These are phyloP conservation scores for Sphinx pinastri DNA, from an alignment of 2,888 invertebrate species.

Conservation along the genomic window DNA sequence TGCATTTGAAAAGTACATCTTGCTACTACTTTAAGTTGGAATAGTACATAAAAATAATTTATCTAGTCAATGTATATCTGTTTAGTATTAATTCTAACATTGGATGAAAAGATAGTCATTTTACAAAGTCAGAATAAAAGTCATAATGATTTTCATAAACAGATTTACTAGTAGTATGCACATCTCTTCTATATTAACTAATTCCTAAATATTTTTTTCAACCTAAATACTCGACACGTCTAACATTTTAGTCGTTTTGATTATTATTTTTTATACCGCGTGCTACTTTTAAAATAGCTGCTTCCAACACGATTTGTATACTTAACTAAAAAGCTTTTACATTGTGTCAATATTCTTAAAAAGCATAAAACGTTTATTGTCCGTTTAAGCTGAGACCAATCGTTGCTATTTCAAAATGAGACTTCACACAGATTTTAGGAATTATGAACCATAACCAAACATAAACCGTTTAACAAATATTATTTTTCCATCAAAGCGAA, in stretches of 20 bases:
- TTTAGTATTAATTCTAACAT: too few relatives aligned
- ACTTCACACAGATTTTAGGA: background rate
- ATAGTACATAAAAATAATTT: background rate
- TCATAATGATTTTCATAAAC: too few relatives aligned
- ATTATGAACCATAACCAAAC: background rate
- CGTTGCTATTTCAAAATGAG: background rate
- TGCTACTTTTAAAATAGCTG: conserved; percentile 1
- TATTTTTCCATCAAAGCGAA: conserved; percentile 8
- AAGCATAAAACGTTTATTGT: background rate
- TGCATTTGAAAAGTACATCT: background rate
- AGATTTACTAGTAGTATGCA: too few relatives aligned
- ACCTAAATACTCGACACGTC: too few relatives aligned
- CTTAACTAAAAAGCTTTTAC: background rate
- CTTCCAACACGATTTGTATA: background rate
- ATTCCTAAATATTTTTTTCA: too few relatives aligned
- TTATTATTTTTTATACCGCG: background rate
- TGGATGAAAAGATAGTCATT: too few relatives aligned
- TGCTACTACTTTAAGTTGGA: background rate
- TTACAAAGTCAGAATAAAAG: too few relatives aligned
- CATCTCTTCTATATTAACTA: too few relatives aligned
- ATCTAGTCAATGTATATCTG: background rate
- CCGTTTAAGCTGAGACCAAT: background rate
- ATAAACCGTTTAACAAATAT: background rate
- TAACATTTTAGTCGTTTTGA: too few relatives aligned
- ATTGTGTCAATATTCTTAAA: background rate